Conservation (phyloP, 2,113 vertebrate species). For the Psittacula cyanocephala region DNA sequence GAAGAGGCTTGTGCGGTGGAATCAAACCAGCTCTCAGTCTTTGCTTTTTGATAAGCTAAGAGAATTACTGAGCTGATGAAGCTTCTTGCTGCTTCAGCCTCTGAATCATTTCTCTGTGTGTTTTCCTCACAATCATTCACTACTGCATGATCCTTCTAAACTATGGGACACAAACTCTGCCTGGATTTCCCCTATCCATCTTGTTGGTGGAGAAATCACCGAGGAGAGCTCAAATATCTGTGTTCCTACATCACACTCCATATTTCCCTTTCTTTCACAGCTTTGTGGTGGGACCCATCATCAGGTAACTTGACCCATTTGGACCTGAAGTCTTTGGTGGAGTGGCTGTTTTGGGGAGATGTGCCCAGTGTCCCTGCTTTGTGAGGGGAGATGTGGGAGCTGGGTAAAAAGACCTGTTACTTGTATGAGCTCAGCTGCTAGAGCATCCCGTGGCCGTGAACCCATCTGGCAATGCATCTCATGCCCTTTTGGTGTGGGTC, state of each 20-base stretch:
- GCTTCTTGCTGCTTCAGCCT: background rate
- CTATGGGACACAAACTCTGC: fast-evolving
- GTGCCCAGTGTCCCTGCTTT: background rate
- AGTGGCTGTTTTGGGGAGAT: background rate
- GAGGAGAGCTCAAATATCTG: background rate
- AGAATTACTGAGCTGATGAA: background rate
- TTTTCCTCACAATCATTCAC: background rate
- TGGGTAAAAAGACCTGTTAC: background rate
- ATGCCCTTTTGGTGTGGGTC: background rate
- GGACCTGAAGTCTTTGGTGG: background rate
- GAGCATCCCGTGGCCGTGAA: background rate
- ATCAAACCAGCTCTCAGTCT: fast-evolving
- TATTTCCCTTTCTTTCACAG: background rate
- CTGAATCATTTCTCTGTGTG: background rate
- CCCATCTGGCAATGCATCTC: background rate
- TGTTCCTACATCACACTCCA: no score
- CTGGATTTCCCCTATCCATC: background rate
- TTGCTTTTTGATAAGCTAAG: background rate
- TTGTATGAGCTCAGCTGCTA: background rate
- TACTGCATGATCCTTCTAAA: background rate
- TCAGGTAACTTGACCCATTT: background rate
- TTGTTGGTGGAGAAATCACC: background rate
- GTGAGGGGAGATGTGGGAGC: background rate
- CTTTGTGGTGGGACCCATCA: background rate
- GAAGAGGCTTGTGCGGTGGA: background rate